Evolutionary conservation across 2,113 vertebrate genomes (phyloP).

Genomic region (Trachemys scripta): DNA sequence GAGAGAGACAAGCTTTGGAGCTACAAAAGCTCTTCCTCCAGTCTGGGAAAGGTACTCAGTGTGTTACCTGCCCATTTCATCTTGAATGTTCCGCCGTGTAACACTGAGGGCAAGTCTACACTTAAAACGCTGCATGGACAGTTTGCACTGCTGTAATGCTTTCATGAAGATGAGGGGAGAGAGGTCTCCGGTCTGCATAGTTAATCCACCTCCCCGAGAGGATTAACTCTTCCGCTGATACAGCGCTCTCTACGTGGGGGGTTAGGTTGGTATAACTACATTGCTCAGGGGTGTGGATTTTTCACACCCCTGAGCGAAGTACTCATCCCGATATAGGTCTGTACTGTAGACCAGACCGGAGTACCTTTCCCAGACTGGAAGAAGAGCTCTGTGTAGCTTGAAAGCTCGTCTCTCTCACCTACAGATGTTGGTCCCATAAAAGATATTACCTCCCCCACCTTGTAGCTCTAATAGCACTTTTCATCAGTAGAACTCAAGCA

Average conservation of each 20-base stretch:
- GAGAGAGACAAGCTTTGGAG: too few species aligned
- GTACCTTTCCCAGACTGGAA: neutral
- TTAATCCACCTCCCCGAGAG: neutral
- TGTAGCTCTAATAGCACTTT: neutral
- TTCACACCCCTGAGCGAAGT: neutral
- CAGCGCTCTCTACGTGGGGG: neutral
- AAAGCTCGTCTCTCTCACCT: neutral
- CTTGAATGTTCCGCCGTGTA: neutral
- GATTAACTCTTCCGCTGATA: too few species aligned
- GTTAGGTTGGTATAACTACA: neutral
- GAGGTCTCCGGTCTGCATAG: neutral
- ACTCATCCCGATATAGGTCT: neutral
- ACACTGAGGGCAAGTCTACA: neutral
- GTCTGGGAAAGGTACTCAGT: too few species aligned
- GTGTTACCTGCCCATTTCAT: neutral
- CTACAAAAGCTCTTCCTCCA: neutral
- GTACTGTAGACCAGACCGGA: neutral
- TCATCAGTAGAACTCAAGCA: neutral
- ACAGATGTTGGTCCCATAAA: neutral
- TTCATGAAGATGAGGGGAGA: neutral
- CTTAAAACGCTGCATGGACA: neutral
- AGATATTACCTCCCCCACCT: neutral
- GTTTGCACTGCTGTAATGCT: neutral
- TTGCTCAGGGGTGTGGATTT: neutral
- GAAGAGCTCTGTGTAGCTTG: neutral